Evolutionary conservation across 53 echinoderm and acorn worm species (phyloP).

Genomic region (Zoroaster sp.): DNA sequence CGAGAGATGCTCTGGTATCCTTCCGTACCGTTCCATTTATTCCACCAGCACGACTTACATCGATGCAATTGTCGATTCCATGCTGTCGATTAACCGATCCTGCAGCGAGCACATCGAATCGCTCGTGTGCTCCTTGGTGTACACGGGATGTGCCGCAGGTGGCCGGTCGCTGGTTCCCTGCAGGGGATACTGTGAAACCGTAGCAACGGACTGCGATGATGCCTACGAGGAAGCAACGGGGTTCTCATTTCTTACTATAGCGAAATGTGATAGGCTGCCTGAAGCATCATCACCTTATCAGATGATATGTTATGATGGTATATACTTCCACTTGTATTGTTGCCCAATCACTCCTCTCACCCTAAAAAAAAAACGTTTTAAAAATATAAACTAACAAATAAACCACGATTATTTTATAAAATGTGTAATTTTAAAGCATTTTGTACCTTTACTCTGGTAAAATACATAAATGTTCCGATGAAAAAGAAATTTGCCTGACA

Average conservation of each 20-base stretch:
- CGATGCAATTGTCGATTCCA: background rate
- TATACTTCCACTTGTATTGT: background rate
- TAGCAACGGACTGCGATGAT: background rate
- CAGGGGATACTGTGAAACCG: slow-evolving; percentile 7
- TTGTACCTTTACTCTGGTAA: too few relatives aligned
- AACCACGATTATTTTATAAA: too few relatives aligned
- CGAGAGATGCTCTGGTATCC: background rate
- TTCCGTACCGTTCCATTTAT: slow-evolving; percentile 25
- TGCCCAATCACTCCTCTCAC: background rate
- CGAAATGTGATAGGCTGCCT: background rate
- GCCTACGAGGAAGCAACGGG: background rate
- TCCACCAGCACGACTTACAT: background rate
- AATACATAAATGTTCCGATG: too few relatives aligned
- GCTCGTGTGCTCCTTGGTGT: slow-evolving; percentile 7
- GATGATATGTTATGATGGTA: slow-evolving; percentile 1
- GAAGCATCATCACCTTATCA: background rate
- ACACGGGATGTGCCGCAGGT: slow-evolving; percentile 31
- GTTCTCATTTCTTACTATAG: background rate
- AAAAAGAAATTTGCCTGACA: too few relatives aligned
- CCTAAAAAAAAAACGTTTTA: too few relatives aligned
- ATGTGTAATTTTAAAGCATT: too few relatives aligned
- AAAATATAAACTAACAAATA: too few relatives aligned
- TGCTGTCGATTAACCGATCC: background rate
- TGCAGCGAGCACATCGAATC: background rate
- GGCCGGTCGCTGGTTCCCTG: slow-evolving; percentile 38